Evolutionary conservation across 2,113 vertebrate genomes (phyloP).

Genomic region (Oryzias celebensis): DNA sequence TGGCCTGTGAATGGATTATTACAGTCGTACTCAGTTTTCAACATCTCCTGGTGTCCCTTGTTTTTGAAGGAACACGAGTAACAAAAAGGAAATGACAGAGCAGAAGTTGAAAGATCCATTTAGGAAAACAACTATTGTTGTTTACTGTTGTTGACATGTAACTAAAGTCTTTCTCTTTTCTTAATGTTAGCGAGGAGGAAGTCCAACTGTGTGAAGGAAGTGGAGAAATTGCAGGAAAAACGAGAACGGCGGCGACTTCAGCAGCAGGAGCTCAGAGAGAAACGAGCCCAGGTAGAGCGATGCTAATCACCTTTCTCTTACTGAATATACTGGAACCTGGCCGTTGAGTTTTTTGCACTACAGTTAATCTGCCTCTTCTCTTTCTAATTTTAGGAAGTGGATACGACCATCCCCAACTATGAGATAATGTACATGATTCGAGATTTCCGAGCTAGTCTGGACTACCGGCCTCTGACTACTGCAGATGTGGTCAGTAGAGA

Average conservation of each 20-base stretch:
- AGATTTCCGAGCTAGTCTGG: conserved; percentile 94
- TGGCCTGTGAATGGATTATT: conserved; percentile 19
- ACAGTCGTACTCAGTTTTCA: conserved; percentile 40
- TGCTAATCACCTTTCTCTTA: not conserved
- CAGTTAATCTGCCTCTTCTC: not conserved
- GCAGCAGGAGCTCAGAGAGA: conserved; percentile 97
- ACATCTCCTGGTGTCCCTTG: conserved; percentile 30
- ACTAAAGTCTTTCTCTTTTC: conserved; percentile 12
- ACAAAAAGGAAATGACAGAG: conserved; percentile 8
- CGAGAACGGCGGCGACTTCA: conserved; percentile 92
- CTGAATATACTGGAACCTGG: not conserved
- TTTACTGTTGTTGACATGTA: not conserved
- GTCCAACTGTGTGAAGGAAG: conserved; percentile 98
- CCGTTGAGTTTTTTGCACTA: not conserved
- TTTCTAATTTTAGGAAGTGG: conserved; percentile 83
- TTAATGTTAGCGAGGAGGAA: conserved; percentile 89
- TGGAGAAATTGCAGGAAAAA: conserved; percentile 98
- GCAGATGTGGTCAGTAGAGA: conserved; percentile 87
- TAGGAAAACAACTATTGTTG: conserved; percentile 17
- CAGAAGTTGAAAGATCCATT: conserved; percentile 4
- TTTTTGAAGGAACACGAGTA: conserved; percentile 19
- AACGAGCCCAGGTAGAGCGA: conserved; percentile 88
- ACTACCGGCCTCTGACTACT: conserved; percentile 93
- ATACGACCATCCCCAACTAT: conserved; percentile 95
- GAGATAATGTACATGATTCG: conserved; percentile 99